Evolutionary conservation across 23 tunicate species (phyloP).

Genomic region (Styela plicata): DNA sequence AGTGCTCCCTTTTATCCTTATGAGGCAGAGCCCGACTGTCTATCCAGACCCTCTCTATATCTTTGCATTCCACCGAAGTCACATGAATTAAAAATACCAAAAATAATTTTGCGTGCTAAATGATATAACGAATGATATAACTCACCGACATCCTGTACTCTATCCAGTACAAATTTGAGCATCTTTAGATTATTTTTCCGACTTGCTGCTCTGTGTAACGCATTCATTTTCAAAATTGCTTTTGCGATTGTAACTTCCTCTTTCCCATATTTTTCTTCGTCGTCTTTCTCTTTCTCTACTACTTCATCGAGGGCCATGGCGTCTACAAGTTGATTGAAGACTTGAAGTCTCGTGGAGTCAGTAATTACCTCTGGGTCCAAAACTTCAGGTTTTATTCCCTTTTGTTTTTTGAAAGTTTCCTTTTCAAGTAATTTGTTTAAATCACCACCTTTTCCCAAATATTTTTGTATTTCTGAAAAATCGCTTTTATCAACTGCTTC

Average conservation of each 20-base stretch:
- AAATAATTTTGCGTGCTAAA: too few species aligned
- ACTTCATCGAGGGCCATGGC: neutral
- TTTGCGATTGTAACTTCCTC: neutral
- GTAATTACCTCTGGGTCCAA: neutral
- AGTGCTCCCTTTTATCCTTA: too few species aligned
- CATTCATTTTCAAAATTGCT: slow-evolving; percentile 20
- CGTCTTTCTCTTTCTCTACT: neutral
- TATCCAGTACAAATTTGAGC: slow-evolving; percentile 38
- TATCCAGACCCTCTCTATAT: too few species aligned
- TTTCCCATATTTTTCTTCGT: too few species aligned
- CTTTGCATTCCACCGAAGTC: too few species aligned
- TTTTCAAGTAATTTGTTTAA: slow-evolving; percentile 38
- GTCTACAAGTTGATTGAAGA: neutral
- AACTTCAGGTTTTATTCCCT: neutral
- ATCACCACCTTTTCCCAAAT: slow-evolving; percentile 60
- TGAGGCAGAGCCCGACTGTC: too few species aligned
- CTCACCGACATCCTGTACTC: slow-evolving; percentile 70
- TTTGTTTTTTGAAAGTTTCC: slow-evolving; percentile 21
- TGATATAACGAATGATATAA: too few species aligned
- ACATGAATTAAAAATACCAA: too few species aligned
- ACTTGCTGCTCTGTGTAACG: slow-evolving; percentile 70
- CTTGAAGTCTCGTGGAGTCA: neutral
- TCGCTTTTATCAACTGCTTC: slow-evolving; percentile 68
- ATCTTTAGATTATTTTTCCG: slow-evolving; percentile 70
- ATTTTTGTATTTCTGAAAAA: slow-evolving; percentile 27